phyloP scores from a whole-genome alignment of 2,797 vertebrate genomes.

The Crocodylus rhombifer region DNA sequence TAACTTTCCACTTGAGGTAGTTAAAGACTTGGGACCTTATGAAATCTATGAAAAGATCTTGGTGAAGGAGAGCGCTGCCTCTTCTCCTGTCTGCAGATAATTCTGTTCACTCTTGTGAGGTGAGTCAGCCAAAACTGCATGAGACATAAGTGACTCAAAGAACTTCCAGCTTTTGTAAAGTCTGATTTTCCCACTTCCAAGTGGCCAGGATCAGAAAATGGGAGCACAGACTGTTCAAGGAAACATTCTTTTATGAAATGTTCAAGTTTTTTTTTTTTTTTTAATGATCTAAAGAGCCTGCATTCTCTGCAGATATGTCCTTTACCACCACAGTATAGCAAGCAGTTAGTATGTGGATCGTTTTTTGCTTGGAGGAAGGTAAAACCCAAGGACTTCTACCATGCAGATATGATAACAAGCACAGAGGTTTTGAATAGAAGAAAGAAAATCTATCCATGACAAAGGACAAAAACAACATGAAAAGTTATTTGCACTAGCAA shows the following conservation, averaged over 20 bases:
- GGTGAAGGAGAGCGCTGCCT: background rate
- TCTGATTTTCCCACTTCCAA: background rate
- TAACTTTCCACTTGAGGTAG: too few species aligned
- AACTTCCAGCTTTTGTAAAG: background rate
- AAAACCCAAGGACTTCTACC: background rate
- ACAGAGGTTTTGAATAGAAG: too few species aligned
- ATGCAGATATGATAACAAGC: too few species aligned
- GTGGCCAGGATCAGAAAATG: background rate
- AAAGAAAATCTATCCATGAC: too few species aligned
- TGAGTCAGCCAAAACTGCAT: background rate
- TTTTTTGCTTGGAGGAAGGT: background rate
- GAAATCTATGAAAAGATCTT: background rate
- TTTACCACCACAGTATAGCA: background rate
- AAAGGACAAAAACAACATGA: too few species aligned
- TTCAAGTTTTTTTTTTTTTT: background rate
- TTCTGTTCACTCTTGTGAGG: background rate
- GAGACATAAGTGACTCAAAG: background rate
- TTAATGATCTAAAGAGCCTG: background rate
- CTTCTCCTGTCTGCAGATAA: background rate
- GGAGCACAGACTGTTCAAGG: accelerated
- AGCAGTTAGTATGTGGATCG: background rate
- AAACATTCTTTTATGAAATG: background rate
- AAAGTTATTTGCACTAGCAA: too few species aligned
- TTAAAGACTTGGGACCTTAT: too few species aligned
- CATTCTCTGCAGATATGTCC: background rate